phyloP scores from a whole-genome alignment of 2,797 vertebrate genomes.

The Enteromius treurensis region DNA sequence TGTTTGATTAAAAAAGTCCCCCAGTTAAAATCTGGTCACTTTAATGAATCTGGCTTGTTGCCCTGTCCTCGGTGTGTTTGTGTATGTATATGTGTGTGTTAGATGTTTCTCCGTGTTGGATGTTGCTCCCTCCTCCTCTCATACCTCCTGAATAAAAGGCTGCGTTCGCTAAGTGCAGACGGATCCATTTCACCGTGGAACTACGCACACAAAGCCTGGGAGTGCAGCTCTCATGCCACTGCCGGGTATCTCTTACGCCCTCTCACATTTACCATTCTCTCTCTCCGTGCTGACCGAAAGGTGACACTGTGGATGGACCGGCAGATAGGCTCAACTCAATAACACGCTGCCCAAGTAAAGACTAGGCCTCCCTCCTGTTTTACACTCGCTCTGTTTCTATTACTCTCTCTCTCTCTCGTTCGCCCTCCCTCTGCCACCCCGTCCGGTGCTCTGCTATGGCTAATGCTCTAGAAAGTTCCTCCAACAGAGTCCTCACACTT shows the following conservation, averaged over 20 bases:
- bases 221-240: slow-evolving; percentile 77
- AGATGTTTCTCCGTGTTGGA: slow-evolving; percentile 30
- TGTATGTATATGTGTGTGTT: slow-evolving; percentile 53
- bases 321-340: slow-evolving; percentile 70
- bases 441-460: slow-evolving; percentile 5
- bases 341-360: slow-evolving; percentile 41
- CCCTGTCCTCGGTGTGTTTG: slow-evolving; percentile 39
- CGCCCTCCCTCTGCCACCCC: slow-evolving; percentile 7
- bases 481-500: slow-evolving; percentile 64
- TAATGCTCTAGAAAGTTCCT: slow-evolving; percentile 70
- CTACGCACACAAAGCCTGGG: slow-evolving; percentile 74
- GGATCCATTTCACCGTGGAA: slow-evolving; percentile 80
- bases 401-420: slow-evolving; percentile 70
- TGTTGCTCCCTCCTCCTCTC: slow-evolving; percentile 53
- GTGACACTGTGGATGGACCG: slow-evolving; percentile 77
- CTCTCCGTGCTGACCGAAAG: slow-evolving; percentile 66
- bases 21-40: not conserved
- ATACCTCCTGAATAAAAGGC: slow-evolving; percentile 64
- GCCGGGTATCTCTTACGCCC: slow-evolving; percentile 57
- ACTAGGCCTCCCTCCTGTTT: slow-evolving; percentile 37
- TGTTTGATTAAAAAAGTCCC: not conserved
- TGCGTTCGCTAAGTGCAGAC: slow-evolving; percentile 67
- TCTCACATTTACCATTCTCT: slow-evolving; percentile 59
- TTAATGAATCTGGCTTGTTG: slow-evolving; percentile 51
- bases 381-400: slow-evolving; percentile 35